These are phyloP conservation scores for Armadillidium nasatum DNA, from an alignment of 1,140 invertebrate genomes.

Conservation along the genomic window DNA sequence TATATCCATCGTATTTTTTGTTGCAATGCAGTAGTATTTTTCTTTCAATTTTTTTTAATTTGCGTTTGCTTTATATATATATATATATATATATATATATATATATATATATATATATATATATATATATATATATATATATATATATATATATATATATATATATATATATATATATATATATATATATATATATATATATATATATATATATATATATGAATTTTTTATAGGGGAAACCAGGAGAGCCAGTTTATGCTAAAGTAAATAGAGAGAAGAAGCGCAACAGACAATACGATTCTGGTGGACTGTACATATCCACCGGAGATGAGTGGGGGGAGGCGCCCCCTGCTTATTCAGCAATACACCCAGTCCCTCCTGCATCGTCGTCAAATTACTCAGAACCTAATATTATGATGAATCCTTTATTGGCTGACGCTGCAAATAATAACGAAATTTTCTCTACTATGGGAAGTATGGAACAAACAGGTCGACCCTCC, in stretches of 20 bases:
- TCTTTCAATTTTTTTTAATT: no score
- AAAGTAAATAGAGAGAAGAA: conserved; percentile 76
- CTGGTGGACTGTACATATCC: conserved; percentile 29
- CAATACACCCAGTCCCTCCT: neutral
- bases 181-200: no score
- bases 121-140: no score
- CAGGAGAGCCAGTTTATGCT: conserved; percentile 69
- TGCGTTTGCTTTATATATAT: no score
- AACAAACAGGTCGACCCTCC: neutral
- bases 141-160: no score
- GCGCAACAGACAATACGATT: conserved; percentile 43
- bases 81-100: no score
- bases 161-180: no score
- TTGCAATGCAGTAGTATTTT: no score
- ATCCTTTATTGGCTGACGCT: neutral
- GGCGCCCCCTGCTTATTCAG: neutral
- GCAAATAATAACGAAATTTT: neutral
- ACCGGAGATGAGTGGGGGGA: conserved; percentile 3
- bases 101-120: no score
- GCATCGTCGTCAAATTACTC: neutral
- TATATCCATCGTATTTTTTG: no score
- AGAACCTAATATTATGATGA: neutral
- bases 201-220: no score
- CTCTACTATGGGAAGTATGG: neutral
- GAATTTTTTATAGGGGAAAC: no score